Conservation (phyloP, 2,888 invertebrate genomes). For the Phania funesta region DNA sequence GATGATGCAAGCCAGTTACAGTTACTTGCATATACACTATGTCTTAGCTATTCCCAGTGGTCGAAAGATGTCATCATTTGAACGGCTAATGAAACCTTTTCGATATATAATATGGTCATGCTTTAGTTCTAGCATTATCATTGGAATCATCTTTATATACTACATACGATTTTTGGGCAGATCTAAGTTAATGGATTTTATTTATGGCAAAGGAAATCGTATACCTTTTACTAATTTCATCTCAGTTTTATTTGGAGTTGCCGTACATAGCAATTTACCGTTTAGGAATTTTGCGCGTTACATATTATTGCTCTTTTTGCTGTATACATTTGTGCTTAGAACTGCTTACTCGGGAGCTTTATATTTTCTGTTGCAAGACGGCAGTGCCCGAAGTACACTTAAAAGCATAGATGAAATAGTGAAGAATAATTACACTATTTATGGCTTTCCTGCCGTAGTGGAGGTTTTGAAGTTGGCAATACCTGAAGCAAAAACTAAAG, state of each 20-base stretch:
- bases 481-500: conserved; percentile 11
- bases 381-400: conserved; percentile 68
- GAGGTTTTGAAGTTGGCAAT: conserved; percentile 51
- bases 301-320: conserved; percentile 74
- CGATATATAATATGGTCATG: conserved; percentile 74
- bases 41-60: conserved; percentile 74
- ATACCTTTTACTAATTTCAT: conserved; percentile 72
- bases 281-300: conserved; percentile 75
- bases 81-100: conserved; percentile 75
- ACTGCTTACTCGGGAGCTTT: conserved; percentile 75
- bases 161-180: conserved; percentile 68
- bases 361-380: conserved; percentile 75
- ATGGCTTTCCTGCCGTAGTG: conserved; percentile 68
- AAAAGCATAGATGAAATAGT: conserved; percentile 71
- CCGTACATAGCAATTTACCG: conserved; percentile 69
- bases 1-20: conserved; percentile 72
- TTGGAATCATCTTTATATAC: conserved; percentile 68
- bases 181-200: conserved; percentile 66
- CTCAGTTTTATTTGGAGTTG: conserved; percentile 72
- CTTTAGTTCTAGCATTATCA: conserved; percentile 69
- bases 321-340: conserved; percentile 73
- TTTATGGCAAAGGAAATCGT: conserved; percentile 72
- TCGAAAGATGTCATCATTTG: conserved; percentile 70
- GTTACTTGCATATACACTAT: conserved; percentile 72
- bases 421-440: conserved; percentile 69